Percentiles rank a stretch among this genome's conserved stretches.
Conservation (phyloP, 2,888 invertebrate species). For the Meta bourneti region DNA sequence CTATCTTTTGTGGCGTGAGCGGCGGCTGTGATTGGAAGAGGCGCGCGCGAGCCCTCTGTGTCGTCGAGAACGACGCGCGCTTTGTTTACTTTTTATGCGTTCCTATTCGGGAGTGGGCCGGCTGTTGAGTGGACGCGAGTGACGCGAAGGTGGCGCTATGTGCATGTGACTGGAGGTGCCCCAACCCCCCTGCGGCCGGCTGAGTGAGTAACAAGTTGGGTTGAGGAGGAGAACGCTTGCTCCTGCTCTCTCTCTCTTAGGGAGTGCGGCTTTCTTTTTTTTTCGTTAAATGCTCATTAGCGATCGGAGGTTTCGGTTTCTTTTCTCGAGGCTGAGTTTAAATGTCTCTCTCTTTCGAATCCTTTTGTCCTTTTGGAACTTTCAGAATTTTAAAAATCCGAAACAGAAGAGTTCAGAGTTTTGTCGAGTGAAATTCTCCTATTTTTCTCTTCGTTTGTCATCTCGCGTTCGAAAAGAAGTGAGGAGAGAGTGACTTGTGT, state of each 20-base stretch:
- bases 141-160: conserved; percentile 74
- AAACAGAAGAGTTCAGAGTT: too few relatives aligned
- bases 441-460: too few relatives aligned
- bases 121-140: conserved; percentile 72
- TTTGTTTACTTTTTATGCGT: conserved; percentile 74
- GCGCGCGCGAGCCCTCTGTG: conserved; percentile 36
- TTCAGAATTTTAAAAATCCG: too few relatives aligned
- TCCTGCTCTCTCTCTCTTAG: conserved; percentile 22
- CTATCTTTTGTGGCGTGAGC: conserved; percentile 50
- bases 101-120: conserved; percentile 50
- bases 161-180: conserved; percentile 66
- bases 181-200: conserved; percentile 48
- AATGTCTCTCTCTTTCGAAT: not conserved
- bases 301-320: not conserved
- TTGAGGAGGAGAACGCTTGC: conserved; percentile 58
- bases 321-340: not conserved
- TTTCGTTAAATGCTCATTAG: conserved; percentile 31
- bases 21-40: conserved; percentile 72
- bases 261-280: conserved; percentile 29
- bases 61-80: conserved; percentile 58
- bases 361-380: too few relatives aligned
- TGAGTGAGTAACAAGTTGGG: conserved; percentile 75
- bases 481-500: too few relatives aligned
- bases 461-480: too few relatives aligned
- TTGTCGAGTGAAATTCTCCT: too few relatives aligned